Percentiles rank a stretch among this genome's conserved stretches.
Conservation (phyloP, 2,888 invertebrate genomes). For the Lycaena phlaeas region DNA sequence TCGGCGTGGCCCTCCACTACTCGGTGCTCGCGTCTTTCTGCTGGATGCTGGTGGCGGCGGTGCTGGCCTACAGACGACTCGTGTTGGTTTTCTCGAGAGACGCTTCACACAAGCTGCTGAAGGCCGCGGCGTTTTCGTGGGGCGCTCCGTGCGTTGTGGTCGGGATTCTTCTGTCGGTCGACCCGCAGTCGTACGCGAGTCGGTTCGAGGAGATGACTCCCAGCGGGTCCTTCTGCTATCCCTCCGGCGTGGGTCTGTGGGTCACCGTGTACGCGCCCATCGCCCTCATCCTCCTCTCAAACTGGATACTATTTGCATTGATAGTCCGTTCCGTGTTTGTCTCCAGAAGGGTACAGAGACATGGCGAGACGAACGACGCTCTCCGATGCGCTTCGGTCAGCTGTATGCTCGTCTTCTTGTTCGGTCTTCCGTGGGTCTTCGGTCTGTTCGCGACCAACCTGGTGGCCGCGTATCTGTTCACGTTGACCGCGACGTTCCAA, state of each 20-base stretch:
- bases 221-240: constrained; percentile 66
- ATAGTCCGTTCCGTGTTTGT: constrained; percentile 72
- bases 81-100: constrained; percentile 76
- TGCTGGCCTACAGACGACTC: constrained; percentile 77
- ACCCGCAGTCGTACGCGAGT: constrained; percentile 57
- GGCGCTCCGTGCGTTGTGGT: constrained; percentile 70
- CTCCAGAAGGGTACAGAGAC: constrained; percentile 59
- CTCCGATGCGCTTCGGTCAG: constrained; percentile 72
- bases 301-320: constrained; percentile 70
- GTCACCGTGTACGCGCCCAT: constrained; percentile 71
- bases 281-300: constrained; percentile 61
- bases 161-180: constrained; percentile 55
- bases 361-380: constrained; percentile 60
- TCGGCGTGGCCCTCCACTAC: constrained; percentile 77
- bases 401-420: constrained; percentile 72
- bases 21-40: constrained; percentile 77
- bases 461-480: constrained; percentile 70
- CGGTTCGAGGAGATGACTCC: constrained; percentile 46
- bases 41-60: constrained; percentile 82
- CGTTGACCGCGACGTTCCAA: constrained; percentile 68
- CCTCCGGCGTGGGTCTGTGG: constrained; percentile 67
- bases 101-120: constrained; percentile 73
- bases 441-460: constrained; percentile 60
- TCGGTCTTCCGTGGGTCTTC: constrained; percentile 76
- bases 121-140: constrained; percentile 77